Percentiles rank a stretch among this genome's conserved stretches.
Evolutionary conservation across 1,140 invertebrate species (phyloP).

Genomic region (Neodiprion pinetum): DNA sequence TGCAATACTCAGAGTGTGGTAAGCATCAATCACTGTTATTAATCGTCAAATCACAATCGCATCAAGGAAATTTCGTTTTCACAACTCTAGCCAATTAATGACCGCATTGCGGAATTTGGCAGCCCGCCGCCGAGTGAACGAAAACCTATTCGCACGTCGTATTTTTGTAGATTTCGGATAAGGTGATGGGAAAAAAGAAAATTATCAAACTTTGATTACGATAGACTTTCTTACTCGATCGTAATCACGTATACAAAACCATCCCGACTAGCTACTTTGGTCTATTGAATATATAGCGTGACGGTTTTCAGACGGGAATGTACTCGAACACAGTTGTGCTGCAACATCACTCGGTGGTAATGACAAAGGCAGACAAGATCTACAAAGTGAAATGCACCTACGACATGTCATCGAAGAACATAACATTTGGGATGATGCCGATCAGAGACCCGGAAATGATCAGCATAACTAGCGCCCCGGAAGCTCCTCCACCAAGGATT

Average conservation of each 20-base stretch:
- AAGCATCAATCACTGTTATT: slow-evolving; percentile 54
- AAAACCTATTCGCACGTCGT: too few species aligned
- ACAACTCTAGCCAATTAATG: too few species aligned
- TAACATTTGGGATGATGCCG: slow-evolving; percentile 97
- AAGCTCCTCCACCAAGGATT: slow-evolving; percentile 92
- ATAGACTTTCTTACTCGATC: too few species aligned
- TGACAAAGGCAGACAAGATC: slow-evolving; percentile 96
- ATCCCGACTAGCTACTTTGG: neutral
- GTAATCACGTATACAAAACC: too few species aligned
- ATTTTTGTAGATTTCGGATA: too few species aligned
- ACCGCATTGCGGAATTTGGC: too few species aligned
- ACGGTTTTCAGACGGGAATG: slow-evolving; percentile 80
- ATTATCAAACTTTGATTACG: too few species aligned
- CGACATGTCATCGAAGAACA: slow-evolving; percentile 95
- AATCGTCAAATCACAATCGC: neutral
- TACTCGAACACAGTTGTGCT: slow-evolving; percentile 95
- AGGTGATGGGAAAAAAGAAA: too few species aligned
- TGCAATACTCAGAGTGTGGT: slow-evolving; percentile 93
- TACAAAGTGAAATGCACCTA: slow-evolving; percentile 97
- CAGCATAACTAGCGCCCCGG: slow-evolving; percentile 92
- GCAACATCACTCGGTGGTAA: slow-evolving; percentile 94
- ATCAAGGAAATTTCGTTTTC: too few species aligned
- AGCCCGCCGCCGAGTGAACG: too few species aligned
- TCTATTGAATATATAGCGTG: slow-evolving; percentile 42
- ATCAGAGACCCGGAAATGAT: slow-evolving; percentile 95